These are phyloP conservation scores for Torymus auratus DNA, from an alignment of 2,888 invertebrate species.

Conservation along the genomic window DNA sequence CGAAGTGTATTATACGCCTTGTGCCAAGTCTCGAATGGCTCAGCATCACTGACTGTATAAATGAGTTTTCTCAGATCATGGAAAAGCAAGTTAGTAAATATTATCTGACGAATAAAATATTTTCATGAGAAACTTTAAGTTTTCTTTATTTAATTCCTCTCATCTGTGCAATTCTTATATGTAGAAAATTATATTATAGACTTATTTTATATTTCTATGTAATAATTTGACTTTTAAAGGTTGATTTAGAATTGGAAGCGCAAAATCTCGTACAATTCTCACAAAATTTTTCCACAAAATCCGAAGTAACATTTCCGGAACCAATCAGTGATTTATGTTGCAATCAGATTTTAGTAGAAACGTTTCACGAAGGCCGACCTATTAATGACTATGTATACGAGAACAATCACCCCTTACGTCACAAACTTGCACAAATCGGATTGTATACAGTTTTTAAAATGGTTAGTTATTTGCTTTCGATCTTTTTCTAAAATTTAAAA, in stretches of 20 bases:
- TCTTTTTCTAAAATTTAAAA: no score
- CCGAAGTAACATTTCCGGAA: constrained; percentile 74
- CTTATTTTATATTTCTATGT: no score
- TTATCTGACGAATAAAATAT: constrained; percentile 46
- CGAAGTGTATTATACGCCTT: constrained; percentile 67
- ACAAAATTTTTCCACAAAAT: constrained; percentile 72
- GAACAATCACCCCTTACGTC: constrained; percentile 61
- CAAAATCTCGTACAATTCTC: constrained; percentile 75
- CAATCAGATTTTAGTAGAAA: constrained; percentile 77
- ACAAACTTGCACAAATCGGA: constrained; percentile 76
- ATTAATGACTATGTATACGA: constrained; percentile 70
- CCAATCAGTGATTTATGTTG: constrained; percentile 74
- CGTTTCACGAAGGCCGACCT: constrained; percentile 76
- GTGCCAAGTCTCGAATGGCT: constrained; percentile 76
- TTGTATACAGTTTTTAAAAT: constrained; percentile 77
- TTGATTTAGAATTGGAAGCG: constrained; percentile 77
- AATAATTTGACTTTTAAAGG: constrained; percentile 64
- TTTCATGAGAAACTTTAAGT: constrained; percentile 17
- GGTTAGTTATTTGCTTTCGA: constrained; percentile 63
- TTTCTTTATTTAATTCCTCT: neutral
- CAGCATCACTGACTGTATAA: constrained; percentile 76
- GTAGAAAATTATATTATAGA: no score
- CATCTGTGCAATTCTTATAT: no score
- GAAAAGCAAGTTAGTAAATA: constrained; percentile 72
- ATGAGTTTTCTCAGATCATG: constrained; percentile 77